These are phyloP conservation scores for Heliconius eleuchia DNA, from an alignment of 1,140 invertebrate genomes.

Conservation along the genomic window DNA sequence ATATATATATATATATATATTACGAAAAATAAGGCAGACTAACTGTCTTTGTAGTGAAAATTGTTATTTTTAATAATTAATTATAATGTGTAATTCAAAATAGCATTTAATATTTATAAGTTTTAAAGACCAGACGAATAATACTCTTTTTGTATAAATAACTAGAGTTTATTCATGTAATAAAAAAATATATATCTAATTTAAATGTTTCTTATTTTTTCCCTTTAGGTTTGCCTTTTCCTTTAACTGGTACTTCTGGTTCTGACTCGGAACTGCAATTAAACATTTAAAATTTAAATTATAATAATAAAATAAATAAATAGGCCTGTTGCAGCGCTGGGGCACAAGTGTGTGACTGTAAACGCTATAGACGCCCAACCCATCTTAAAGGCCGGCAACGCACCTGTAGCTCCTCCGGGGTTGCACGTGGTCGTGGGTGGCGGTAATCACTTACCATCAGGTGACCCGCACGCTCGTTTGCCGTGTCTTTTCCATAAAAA, in stretches of 20 bases:
- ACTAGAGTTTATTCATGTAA: slow-evolving; percentile 3
- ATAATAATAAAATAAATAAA: too few species aligned
- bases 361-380: too few species aligned
- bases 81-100: background rate
- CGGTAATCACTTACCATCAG: too few species aligned
- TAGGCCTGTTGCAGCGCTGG: too few species aligned
- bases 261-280: slow-evolving; percentile 61
- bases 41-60: background rate
- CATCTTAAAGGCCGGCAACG: too few species aligned
- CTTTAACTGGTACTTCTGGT: slow-evolving; percentile 45
- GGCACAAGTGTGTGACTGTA: too few species aligned
- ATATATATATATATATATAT: too few species aligned
- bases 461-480: too few species aligned
- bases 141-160: slow-evolving; percentile 9
- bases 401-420: too few species aligned
- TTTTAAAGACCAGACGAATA: background rate
- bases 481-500: too few species aligned
- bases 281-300: slow-evolving; percentile 1
- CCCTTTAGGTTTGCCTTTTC: slow-evolving; percentile 50
- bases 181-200: background rate
- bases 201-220: slow-evolving; percentile 35
- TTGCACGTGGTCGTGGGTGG: too few species aligned
- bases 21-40: background rate
- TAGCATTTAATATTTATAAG: background rate
- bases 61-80: background rate